These are phyloP conservation scores for Baryphthengus martii DNA, from an alignment of 2,113 vertebrate genomes.

Conservation along the genomic window DNA sequence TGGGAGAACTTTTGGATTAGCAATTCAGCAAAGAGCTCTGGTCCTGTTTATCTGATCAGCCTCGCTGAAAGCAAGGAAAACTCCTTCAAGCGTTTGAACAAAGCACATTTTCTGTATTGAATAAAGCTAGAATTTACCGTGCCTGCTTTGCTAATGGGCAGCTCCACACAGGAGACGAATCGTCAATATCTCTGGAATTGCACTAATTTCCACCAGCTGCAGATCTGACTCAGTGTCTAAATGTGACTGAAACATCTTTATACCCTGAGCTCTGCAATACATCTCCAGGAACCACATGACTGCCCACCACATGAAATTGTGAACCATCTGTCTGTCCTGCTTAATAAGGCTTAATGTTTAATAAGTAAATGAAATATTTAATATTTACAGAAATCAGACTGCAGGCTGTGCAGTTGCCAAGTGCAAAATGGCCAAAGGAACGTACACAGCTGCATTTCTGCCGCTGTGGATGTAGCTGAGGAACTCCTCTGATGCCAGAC, in stretches of 20 bases:
- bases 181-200: neutral
- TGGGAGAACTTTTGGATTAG: neutral
- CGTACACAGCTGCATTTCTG: neutral
- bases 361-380: constrained; percentile 33
- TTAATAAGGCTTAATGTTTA: constrained; percentile 37
- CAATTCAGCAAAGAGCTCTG: neutral
- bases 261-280: neutral
- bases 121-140: neutral
- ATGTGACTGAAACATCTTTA: neutral
- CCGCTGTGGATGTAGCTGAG: neutral
- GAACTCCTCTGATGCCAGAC: neutral
- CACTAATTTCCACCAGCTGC: neutral
- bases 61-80: neutral
- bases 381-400: neutral
- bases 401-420: neutral
- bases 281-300: neutral
- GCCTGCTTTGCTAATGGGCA: neutral
- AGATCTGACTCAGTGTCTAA: neutral
- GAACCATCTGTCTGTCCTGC: constrained; percentile 5
- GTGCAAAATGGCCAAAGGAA: neutral
- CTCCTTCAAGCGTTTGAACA: neutral
- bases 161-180: neutral
- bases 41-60: neutral
- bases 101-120: neutral
- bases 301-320: neutral